A percentile compares a stretch with the other conserved stretches of the same genome.
Evolutionary conservation across 30 jellyfish, hydroid and myxozoan species (phyloP).

Genomic region (Cassiopea xamachana): DNA sequence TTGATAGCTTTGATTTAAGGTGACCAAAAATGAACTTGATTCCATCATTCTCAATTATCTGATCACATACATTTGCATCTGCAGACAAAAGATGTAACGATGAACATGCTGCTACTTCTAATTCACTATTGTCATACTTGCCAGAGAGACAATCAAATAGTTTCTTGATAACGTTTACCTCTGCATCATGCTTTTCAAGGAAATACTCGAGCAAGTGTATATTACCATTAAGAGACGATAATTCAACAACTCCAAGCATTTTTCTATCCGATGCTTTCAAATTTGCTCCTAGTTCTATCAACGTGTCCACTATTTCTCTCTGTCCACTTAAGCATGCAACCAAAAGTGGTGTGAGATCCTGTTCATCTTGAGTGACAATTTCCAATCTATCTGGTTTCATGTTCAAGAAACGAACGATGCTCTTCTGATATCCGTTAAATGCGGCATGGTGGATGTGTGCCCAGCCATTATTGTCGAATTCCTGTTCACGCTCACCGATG

Average conservation of each 20-base stretch:
- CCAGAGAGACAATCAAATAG: slow-evolving; percentile 55
- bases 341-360: slow-evolving; percentile 52
- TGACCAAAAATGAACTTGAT: slow-evolving; percentile 6
- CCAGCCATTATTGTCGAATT: slow-evolving; percentile 77
- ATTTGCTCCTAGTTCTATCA: slow-evolving; percentile 70
- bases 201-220: slow-evolving; percentile 50
- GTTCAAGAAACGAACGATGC: slow-evolving; percentile 60
- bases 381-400: slow-evolving; percentile 62
- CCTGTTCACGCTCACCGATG: slow-evolving; percentile 66
- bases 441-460: slow-evolving; percentile 82
- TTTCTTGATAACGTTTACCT: slow-evolving; percentile 22
- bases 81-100: slow-evolving; percentile 33
- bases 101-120: slow-evolving; percentile 52
- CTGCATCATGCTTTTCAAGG: neutral
- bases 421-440: slow-evolving; percentile 66
- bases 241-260: slow-evolving; percentile 52
- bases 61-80: slow-evolving; percentile 22
- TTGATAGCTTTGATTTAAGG: slow-evolving; percentile 44
- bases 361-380: slow-evolving; percentile 63
- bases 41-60: slow-evolving; percentile 48
- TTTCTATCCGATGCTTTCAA: slow-evolving; percentile 43
- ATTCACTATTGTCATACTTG: slow-evolving; percentile 22
- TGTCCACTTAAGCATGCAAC: slow-evolving; percentile 66
- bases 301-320: slow-evolving; percentile 36
- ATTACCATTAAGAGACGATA: slow-evolving; percentile 42